These are phyloP conservation scores for Hozukius guyotensis DNA, from an alignment of 2,797 vertebrate species.

Conservation along the genomic window DNA sequence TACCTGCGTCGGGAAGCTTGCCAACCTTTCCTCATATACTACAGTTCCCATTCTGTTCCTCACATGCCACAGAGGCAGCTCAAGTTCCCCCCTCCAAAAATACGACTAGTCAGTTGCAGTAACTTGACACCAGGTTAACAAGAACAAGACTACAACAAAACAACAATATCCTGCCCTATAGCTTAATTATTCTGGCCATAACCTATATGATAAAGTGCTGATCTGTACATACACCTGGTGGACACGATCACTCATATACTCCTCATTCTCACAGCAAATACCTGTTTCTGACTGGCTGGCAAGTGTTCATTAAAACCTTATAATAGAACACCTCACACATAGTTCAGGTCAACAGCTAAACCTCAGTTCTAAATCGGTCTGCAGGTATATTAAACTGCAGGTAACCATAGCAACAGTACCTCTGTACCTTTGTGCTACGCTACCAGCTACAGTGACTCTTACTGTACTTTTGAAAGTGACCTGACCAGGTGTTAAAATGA, in stretches of 20 bases:
- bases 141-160: neutral
- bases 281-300: neutral
- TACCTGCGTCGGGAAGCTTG: neutral
- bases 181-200: neutral
- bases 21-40: neutral
- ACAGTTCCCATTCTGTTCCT: neutral
- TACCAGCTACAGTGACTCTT: neutral
- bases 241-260: neutral
- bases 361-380: neutral
- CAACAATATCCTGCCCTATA: neutral
- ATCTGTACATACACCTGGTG: neutral
- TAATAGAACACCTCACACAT: neutral
- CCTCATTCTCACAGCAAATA: neutral
- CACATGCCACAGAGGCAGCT: conserved; percentile 8
- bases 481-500: neutral
- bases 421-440: neutral
- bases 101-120: neutral
- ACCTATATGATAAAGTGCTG: neutral
- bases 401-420: conserved; percentile 38
- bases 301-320: neutral
- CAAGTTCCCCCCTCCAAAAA: conserved; percentile 7
- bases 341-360: neutral
- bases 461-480: neutral
- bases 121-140: neutral
- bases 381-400: conserved; percentile 5